Evolutionary conservation across 2,888 invertebrate genomes (phyloP).

Genomic region (Hetaerina titia): DNA sequence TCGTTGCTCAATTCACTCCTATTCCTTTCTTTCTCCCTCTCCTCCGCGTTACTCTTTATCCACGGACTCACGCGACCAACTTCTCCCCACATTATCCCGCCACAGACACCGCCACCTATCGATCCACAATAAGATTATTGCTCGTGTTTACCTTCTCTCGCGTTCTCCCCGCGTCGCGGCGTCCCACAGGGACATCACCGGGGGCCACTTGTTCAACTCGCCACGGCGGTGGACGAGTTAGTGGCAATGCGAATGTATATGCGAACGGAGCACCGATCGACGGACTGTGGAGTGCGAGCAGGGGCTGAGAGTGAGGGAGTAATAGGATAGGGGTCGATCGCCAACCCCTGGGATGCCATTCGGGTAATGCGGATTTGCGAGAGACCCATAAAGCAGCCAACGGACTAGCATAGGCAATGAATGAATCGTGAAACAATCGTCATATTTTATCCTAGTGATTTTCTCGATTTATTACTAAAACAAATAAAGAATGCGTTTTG

Average conservation of each 20-base stretch:
- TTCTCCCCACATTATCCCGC: not conserved
- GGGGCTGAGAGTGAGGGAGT: too few relatives aligned
- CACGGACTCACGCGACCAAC: not conserved
- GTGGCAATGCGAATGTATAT: not conserved
- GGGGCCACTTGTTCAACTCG: not conserved
- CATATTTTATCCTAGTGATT: too few relatives aligned
- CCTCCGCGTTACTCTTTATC: not conserved
- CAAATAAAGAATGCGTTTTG: too few relatives aligned
- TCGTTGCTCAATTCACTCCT: not conserved
- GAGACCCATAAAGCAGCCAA: too few relatives aligned
- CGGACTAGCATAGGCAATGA: too few relatives aligned
- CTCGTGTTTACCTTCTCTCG: conserved; percentile 36
- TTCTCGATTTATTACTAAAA: too few relatives aligned
- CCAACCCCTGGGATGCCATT: too few relatives aligned
- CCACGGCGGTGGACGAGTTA: not conserved
- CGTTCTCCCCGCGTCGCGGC: not conserved
- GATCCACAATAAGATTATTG: conserved; percentile 51
- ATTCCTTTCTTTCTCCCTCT: not conserved
- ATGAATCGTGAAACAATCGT: too few relatives aligned
- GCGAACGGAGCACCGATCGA: too few relatives aligned
- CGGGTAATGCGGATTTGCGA: too few relatives aligned
- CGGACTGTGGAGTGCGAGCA: too few relatives aligned
- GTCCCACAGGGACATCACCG: not conserved
- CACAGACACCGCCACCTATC: conserved; percentile 12
- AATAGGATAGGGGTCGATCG: too few relatives aligned